Evolutionary conservation across 2,797 vertebrate species (phyloP).

Genomic region (Neosilurus hyrtlii): DNA sequence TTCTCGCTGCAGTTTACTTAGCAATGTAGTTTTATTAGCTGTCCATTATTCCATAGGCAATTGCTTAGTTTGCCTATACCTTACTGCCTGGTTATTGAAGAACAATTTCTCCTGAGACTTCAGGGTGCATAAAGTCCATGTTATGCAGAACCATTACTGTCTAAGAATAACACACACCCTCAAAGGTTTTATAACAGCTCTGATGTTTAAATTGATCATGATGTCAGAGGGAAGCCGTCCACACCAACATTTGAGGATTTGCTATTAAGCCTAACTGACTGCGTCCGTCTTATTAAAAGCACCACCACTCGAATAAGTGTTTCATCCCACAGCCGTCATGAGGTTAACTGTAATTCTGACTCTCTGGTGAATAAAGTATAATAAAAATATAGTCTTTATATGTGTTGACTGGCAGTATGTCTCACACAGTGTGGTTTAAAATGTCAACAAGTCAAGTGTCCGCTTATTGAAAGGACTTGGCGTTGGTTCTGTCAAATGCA

Average conservation of each 20-base stretch:
- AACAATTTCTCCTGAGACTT: too few species aligned
- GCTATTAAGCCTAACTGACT: background rate
- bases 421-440: background rate
- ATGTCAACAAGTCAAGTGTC: slow-evolving; percentile 13
- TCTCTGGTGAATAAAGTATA: background rate
- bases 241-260: background rate
- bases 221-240: background rate
- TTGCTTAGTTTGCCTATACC: too few species aligned
- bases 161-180: background rate
- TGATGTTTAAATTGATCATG: background rate
- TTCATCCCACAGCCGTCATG: background rate
- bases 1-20: too few species aligned
- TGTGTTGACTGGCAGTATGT: background rate
- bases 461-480: slow-evolving; percentile 4
- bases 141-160: background rate
- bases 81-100: background rate
- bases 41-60: too few species aligned
- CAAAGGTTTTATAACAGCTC: background rate
- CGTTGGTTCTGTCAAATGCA: background rate
- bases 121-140: background rate
- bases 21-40: too few species aligned
- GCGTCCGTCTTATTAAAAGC: background rate
- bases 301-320: background rate
- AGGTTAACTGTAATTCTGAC: background rate
- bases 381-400: slow-evolving; percentile 5